Evolutionary conservation across 2,888 invertebrate genomes (phyloP), one percentile per base, ranked within the genome.

Genomic region (Aspidiotus destructor): DNA sequence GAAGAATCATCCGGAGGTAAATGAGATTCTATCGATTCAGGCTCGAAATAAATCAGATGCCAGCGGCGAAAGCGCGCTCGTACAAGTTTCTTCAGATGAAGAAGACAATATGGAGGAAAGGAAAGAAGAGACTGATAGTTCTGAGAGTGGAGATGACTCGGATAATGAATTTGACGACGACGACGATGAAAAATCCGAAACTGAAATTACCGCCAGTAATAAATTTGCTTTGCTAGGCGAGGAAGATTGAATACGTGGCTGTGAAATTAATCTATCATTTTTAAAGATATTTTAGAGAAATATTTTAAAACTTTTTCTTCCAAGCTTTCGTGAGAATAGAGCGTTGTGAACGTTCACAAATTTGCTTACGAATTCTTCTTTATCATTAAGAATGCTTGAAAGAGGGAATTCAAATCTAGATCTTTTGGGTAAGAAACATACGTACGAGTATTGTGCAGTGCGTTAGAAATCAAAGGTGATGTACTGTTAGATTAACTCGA

Each of bases 11-110:
- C 80, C 82, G 0, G 85, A 86, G 70, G 76, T 86, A 0, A 82
- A 83, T 72, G 82, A 81, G 72, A 81, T 89, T 0, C 80, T 80
- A 71, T 85, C 85, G 84, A 85, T 88, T 65, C 86, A 87, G 77
- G 86, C 86, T 0, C 75, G 80, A 44, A 79, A 79, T 0, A 75
- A 74, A 8, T 75, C 74, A 0, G 65, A 65, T 10, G 8, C 58
- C 13, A 13, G 17, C 10, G 16, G 10, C 6, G 13, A 13, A 28
- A 1, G 17, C 28, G 17, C 1, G 3, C 28, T 28, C 9, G 58
- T 28, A 28, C 13, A 40, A 8, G 13, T 28, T 28, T 58, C 58
- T 7, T 57, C 57, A 8, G 57, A 64, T 10, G 64, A 64, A 17
- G 65, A 65, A 41, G 17, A 61, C 6, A 10, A 13, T 61, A 15